Evolutionary conservation across 1,140 invertebrate genomes (phyloP), one percentile per base, ranked within the genome.

Genomic region (Drosophila lacteicornis): DNA sequence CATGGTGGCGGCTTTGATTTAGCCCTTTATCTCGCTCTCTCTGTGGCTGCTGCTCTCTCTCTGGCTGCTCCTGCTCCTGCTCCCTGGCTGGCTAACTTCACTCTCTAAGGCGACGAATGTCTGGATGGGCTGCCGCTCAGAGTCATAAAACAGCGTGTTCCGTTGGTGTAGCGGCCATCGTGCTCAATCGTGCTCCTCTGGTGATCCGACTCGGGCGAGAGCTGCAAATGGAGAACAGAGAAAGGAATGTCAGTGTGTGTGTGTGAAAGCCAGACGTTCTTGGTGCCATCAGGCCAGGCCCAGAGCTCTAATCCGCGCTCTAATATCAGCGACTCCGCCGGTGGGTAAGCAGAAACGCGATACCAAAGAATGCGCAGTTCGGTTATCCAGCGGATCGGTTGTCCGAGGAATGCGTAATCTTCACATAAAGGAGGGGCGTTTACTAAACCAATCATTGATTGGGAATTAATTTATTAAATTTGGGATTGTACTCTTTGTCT

Each of bases 1-100:
- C 94, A 94, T 94, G 70, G 87, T 93, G 82, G 15, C 57, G 66
- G 42, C 38, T 51, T 51, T 51, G 22, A 15, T 17, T 69, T 46
- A 12, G 40, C 33, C 51, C 33, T 55, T 55, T 22, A 33, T 55
- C 49, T 47, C 25, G 55, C 1, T 25, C 42, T 19, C 17, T 74
- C 38, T 40, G 49, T 73, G 50, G 57, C 43, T 67, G 38, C 8
- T 47, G 11, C 17, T 75, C 27, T 38, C 27, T 38, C 57, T 61
- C 67, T 33, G 19, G 25, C 25, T 30, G 25, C 62, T 56, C 58
- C 27, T 30, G 25, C 62, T 56, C 58, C 27, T 45, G 22, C 49
- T 53, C 69, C 30, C 13, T 49, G 46, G 45, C 15, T 30, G 65
- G 17, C 69, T 46, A 36, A 51, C 42, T 47, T 62, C 33, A 62